phyloP scores from a whole-genome alignment of 2,113 vertebrate species.

The Paradoxurus hermaphroditus region DNA sequence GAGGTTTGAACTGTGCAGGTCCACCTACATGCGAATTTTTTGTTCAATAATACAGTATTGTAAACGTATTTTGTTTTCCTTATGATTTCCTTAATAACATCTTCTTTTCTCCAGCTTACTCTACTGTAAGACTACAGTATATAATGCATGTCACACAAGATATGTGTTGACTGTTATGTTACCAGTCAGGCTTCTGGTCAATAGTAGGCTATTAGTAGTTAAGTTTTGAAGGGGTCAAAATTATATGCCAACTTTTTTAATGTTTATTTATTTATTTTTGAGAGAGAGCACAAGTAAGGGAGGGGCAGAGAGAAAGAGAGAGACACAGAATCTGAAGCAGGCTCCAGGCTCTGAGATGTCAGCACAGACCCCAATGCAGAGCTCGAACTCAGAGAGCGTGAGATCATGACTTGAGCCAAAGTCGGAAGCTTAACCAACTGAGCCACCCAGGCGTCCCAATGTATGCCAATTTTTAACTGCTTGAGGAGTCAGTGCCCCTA shows the following conservation, averaged over 20 bases:
- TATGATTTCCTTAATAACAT: not conserved
- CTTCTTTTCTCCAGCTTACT: not conserved
- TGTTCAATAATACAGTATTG: not conserved
- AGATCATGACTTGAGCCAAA: too few species aligned
- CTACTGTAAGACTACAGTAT: not conserved
- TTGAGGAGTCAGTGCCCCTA: not conserved
- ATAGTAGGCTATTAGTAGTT: not conserved
- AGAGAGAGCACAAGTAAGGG: too few species aligned
- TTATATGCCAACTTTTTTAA: not conserved
- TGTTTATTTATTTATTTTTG: too few species aligned
- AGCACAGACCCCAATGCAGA: too few species aligned
- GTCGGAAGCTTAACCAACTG: too few species aligned
- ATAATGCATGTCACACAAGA: not conserved
- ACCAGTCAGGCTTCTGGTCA: not conserved
- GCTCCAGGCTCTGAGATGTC: too few species aligned
- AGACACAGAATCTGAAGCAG: too few species aligned
- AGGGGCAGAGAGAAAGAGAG: too few species aligned
- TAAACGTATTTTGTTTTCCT: not conserved
- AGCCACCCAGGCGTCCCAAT: too few species aligned
- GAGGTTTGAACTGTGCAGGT: not conserved
- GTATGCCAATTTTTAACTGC: not conserved
- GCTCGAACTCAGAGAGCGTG: too few species aligned
- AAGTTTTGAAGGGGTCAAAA: not conserved
- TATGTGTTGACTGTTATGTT: not conserved
- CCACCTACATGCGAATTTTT: not conserved